phyloP scores from a whole-genome alignment of 2,113 vertebrate species.

The Pelusios castaneus region DNA sequence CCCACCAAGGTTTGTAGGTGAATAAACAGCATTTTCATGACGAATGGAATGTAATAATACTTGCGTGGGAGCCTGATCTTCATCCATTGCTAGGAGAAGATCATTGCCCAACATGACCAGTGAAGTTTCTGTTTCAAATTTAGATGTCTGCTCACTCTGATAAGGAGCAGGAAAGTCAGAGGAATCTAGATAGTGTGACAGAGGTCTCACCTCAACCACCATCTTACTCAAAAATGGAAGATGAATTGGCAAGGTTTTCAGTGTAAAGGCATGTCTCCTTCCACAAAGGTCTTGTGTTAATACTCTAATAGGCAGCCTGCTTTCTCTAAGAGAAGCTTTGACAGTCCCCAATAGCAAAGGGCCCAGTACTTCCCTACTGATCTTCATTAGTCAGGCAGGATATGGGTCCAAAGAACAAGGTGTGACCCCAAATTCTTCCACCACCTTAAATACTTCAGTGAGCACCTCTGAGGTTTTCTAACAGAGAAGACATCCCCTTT shows the following conservation, averaged over 20 bases:
- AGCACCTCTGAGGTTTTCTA: background rate
- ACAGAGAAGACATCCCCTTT: background rate
- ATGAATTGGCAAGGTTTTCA: background rate
- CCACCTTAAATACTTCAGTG: background rate
- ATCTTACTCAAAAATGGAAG: background rate
- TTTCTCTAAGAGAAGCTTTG: background rate
- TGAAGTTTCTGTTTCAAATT: background rate
- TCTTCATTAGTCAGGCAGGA: background rate
- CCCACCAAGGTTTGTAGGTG: background rate
- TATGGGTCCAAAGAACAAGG: background rate
- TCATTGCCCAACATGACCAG: background rate
- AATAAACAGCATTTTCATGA: background rate
- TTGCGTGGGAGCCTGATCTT: background rate
- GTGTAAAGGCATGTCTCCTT: background rate
- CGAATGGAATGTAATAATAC: background rate
- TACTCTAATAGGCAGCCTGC: background rate
- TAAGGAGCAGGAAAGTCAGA: background rate
- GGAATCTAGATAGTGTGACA: background rate
- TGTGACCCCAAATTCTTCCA: background rate
- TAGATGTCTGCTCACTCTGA: background rate
- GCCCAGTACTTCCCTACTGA: background rate
- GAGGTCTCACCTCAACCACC: background rate
- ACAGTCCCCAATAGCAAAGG: background rate
- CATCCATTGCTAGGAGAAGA: accelerated
- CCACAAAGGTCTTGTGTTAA: background rate